A percentile compares a stretch with the other conserved stretches of the same genome.
These are phyloP conservation scores for Limnodromus scolopaceus DNA, from an alignment of 2,797 vertebrate species.

Conservation along the genomic window DNA sequence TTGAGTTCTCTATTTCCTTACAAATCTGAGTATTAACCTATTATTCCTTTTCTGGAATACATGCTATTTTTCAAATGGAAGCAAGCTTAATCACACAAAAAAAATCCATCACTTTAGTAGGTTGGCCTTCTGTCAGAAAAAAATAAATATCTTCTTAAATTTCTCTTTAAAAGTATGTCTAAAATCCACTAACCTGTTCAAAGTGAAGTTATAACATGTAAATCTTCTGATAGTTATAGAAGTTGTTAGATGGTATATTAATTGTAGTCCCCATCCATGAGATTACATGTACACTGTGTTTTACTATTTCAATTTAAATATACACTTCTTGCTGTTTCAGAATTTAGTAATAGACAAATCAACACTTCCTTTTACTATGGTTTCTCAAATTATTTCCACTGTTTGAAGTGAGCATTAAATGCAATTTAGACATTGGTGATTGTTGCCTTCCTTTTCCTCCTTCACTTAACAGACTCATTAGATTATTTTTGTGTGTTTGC, in stretches of 20 bases:
- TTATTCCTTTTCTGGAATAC: background rate
- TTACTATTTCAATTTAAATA: background rate
- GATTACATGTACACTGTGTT: background rate
- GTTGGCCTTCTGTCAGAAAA: background rate
- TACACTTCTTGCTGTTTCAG: background rate
- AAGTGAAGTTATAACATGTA: background rate
- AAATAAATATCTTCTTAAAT: background rate
- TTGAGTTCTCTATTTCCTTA: background rate
- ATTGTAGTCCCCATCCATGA: background rate
- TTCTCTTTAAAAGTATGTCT: background rate
- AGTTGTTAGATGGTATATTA: background rate
- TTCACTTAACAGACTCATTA: background rate
- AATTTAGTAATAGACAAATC: background rate
- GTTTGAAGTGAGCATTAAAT: background rate
- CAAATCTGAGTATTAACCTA: background rate
- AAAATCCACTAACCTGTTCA: background rate
- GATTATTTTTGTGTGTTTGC: background rate
- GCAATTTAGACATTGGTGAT: background rate
- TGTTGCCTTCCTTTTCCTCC: background rate
- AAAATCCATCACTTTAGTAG: background rate
- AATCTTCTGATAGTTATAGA: background rate
- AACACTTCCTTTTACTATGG: background rate
- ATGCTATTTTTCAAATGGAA: background rate
- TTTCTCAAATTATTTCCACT: background rate
- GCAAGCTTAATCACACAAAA: background rate